Evolutionary conservation across 2,888 invertebrate genomes (phyloP).

Genomic region (Panzeria rudis): DNA sequence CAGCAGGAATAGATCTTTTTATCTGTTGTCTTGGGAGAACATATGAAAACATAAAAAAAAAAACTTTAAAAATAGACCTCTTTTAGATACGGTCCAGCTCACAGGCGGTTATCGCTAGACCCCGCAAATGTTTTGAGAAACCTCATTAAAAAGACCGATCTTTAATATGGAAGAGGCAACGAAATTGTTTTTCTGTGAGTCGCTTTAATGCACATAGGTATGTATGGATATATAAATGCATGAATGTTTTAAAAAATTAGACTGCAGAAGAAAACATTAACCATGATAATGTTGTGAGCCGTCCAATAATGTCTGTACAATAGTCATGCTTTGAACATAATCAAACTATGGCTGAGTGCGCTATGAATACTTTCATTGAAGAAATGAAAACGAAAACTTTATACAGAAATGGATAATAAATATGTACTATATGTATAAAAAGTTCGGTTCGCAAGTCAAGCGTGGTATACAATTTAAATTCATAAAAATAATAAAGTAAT

Average conservation of each 20-base stretch:
- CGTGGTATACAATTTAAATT: constrained; percentile 66
- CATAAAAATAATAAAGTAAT: constrained; percentile 52
- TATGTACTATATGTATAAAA: too few species aligned
- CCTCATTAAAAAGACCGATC: too few species aligned
- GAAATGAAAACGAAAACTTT: constrained; percentile 78
- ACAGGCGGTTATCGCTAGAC: too few species aligned
- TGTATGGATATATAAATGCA: constrained; percentile 24
- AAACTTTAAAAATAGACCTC: too few species aligned
- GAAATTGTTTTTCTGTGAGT: too few species aligned
- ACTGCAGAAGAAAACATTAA: constrained; percentile 31
- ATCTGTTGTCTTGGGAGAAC: too few species aligned
- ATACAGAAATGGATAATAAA: constrained; percentile 76
- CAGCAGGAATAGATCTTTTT: too few species aligned
- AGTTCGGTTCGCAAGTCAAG: constrained; percentile 59
- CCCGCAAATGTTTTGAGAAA: too few species aligned
- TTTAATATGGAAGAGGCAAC: too few species aligned
- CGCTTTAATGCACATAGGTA: too few species aligned
- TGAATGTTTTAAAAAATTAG: neutral
- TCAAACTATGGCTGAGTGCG: neutral
- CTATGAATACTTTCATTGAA: constrained; percentile 20
- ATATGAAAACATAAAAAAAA: too few species aligned
- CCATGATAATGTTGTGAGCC: constrained; percentile 24
- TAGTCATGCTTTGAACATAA: constrained; percentile 6
- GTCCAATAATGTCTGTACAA: constrained; percentile 3
- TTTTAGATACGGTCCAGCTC: too few species aligned